These are phyloP conservation scores for Gymnobelideus leadbeateri DNA, from an alignment of 2,113 vertebrate genomes.

Conservation along the genomic window DNA sequence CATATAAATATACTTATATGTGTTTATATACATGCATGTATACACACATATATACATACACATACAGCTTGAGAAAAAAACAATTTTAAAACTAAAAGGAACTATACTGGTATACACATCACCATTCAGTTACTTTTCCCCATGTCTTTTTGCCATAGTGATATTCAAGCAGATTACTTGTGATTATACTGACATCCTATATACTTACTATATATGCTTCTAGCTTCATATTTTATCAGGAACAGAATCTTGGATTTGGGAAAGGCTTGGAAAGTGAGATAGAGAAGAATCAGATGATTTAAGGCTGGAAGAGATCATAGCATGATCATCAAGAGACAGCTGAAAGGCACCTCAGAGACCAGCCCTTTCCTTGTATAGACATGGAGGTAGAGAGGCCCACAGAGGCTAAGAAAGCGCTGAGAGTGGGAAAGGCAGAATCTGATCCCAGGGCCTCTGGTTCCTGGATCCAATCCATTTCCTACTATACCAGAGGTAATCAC, in stretches of 20 bases:
- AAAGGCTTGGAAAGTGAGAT: not conserved
- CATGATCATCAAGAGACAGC: not conserved
- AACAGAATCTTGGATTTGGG: not conserved
- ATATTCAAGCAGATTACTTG: not conserved
- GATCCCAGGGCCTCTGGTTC: not conserved
- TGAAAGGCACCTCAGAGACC: not conserved
- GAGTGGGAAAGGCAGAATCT: not conserved
- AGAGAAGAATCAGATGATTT: not conserved
- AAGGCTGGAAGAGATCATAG: not conserved
- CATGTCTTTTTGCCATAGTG: not conserved
- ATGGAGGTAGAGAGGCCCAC: not conserved
- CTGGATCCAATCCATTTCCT: not conserved
- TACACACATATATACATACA: not conserved
- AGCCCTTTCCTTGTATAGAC: not conserved
- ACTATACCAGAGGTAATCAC: not conserved
- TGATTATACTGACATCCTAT: not conserved
- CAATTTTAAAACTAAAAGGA: not conserved
- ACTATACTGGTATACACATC: not conserved
- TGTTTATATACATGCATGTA: too few species aligned
- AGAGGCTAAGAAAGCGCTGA: not conserved
- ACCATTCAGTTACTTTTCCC: not conserved
- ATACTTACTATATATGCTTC: too few species aligned
- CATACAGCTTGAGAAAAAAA: not conserved
- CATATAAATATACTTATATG: too few species aligned
- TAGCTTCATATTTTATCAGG: too few species aligned